Percentiles rank a stretch among this genome's conserved stretches.
phyloP scores from a whole-genome alignment of 2,113 vertebrate species.

The Ifrita kowaldi region DNA sequence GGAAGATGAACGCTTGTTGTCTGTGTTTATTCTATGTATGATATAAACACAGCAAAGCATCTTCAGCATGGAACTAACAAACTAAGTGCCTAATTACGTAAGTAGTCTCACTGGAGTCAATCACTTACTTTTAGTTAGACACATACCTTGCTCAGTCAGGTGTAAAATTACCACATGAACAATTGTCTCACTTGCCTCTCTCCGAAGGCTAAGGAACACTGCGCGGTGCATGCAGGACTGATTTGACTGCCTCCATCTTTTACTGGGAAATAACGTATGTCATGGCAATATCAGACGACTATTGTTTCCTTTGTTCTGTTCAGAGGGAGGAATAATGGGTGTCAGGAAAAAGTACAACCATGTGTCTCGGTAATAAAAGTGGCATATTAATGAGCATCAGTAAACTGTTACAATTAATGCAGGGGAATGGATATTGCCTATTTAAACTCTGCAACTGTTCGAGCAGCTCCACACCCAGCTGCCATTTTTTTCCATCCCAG shows the following conservation, averaged over 20 bases:
- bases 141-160: slow-evolving; percentile 30
- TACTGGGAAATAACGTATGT: background rate
- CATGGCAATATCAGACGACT: background rate
- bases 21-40: background rate
- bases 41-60: background rate
- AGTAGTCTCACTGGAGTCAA: background rate
- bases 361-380: background rate
- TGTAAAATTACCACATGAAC: slow-evolving; percentile 31
- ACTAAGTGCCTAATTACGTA: background rate
- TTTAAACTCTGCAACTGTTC: background rate
- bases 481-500: background rate
- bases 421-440: background rate
- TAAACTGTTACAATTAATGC: background rate
- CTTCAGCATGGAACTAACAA: background rate
- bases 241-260: slow-evolving; percentile 10
- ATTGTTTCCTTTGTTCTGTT: slow-evolving; percentile 17
- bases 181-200: background rate
- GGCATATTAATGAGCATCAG: background rate
- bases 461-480: background rate
- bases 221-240: background rate
- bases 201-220: background rate
- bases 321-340: slow-evolving; percentile 4
- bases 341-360: background rate
- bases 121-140: background rate
- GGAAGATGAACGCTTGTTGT: background rate